These are phyloP conservation scores for Halesus radiatus DNA, from an alignment of 1,140 invertebrate genomes.

Conservation along the genomic window DNA sequence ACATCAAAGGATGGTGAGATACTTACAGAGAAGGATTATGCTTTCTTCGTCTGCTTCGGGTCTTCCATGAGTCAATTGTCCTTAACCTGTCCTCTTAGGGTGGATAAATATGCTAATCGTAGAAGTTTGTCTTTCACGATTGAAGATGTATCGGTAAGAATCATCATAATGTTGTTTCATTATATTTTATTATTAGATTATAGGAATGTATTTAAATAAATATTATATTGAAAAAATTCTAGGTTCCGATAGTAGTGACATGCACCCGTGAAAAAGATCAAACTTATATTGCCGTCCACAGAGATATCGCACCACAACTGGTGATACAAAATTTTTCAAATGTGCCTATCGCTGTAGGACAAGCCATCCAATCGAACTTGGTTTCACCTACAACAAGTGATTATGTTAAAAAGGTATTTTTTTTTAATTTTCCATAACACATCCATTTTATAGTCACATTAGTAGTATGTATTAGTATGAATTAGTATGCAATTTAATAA, in stretches of 20 bases:
- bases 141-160: constrained; percentile 34
- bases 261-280: constrained; percentile 72
- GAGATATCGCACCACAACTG: constrained; percentile 73
- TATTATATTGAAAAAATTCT: constrained; percentile 49
- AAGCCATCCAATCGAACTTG: constrained; percentile 13
- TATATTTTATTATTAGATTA: neutral
- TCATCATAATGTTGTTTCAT: neutral
- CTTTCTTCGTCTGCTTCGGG: constrained; percentile 1
- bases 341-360: constrained; percentile 45
- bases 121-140: constrained; percentile 64
- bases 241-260: constrained; percentile 69
- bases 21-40: constrained; percentile 14
- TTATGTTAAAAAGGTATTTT: constrained; percentile 1
- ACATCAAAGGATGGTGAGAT: no score
- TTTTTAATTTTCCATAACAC: neutral
- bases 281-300: constrained; percentile 72
- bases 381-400: neutral
- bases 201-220: neutral
- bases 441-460: no score
- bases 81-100: constrained; percentile 71
- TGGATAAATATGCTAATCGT: constrained; percentile 68
- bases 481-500: no score
- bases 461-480: no score
- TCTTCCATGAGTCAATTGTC: constrained; percentile 36
- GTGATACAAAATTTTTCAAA: constrained; percentile 57